phyloP scores from a whole-genome alignment of 2,113 vertebrate species.

The Atlantisia rogersi region DNA sequence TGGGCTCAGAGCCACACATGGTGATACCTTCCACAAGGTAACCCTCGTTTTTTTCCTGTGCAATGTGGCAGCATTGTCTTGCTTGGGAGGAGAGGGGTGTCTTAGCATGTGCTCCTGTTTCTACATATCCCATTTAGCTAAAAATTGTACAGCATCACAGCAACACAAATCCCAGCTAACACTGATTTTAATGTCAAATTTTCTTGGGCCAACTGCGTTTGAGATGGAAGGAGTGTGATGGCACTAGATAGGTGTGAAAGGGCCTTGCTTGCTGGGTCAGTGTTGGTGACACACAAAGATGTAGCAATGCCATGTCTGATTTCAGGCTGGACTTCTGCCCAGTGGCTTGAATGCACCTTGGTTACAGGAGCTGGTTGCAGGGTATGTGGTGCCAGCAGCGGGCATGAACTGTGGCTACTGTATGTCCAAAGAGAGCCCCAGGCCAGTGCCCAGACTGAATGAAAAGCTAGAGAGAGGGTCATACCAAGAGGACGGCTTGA shows the following conservation, averaged over 20 bases:
- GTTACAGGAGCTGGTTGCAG: background rate
- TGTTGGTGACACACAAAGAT: background rate
- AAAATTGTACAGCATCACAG: background rate
- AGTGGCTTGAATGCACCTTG: background rate
- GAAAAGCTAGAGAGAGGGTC: background rate
- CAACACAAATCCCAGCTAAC: background rate
- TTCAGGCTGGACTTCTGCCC: background rate
- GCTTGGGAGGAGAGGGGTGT: background rate
- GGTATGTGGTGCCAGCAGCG: background rate
- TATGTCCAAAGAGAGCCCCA: background rate
- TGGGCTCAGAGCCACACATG: background rate
- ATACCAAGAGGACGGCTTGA: background rate
- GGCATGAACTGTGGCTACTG: background rate
- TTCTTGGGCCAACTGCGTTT: background rate
- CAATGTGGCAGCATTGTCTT: background rate
- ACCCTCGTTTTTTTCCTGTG: background rate
- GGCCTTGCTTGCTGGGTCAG: background rate
- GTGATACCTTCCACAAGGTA: accelerated
- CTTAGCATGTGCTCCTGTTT: background rate
- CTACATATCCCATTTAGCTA: background rate
- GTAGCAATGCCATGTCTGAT: background rate
- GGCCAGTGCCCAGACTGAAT: background rate
- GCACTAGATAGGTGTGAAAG: background rate
- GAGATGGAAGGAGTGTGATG: background rate
- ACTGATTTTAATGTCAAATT: background rate